Evolutionary conservation across 1,140 invertebrate species (phyloP), one percentile per base, ranked within the genome.

Genomic region (Heliothis virescens): DNA sequence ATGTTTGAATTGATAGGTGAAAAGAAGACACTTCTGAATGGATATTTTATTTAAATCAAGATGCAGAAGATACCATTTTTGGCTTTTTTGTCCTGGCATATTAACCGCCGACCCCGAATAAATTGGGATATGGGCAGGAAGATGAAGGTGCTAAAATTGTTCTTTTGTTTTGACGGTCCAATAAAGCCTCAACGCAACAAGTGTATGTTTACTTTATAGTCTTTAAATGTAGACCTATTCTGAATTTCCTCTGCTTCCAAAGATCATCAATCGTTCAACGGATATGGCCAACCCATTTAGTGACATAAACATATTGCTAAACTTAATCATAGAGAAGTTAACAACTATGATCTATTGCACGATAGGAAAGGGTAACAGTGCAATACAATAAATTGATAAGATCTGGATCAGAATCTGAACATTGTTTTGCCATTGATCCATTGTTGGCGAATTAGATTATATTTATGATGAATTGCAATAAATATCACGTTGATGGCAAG

Each of bases 371-470:
- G 62, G 62, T 65, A 65, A 65, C 62, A 34, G 34, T 10, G 41
- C 41, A 65, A 18, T 65, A 65, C 62, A 48, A 65, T 65, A 65
- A 48, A 65, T 16, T 65, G 41, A 65, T 65, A 65, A n/a, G 41
- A 65, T 65, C 16, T 65, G n/a, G 34, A 65, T 65, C 62, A 18
- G 3, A 65, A 65, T 48, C 62, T 65, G 41, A 65, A 65, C 62
- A 65, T 41, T 48, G 62, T 65, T 65, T 48, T 65, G 62, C 62
- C 62, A 65, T 21, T 65, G 62, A 65, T 65, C 62, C 16, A 65
- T 65, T 65, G 62, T 65, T 65, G 3, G 16, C 34, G n/a, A 47
- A 65, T 65, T 65, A n/a, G 62, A 65, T 65, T 48, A 18, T 18
- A 41, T 11, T 65, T 65, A 16, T 65, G 62, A 65, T 16, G 41